Evolutionary conservation across 2,113 vertebrate genomes (phyloP), one percentile per base, ranked within the genome.

Genomic region (Gobius niger): DNA sequence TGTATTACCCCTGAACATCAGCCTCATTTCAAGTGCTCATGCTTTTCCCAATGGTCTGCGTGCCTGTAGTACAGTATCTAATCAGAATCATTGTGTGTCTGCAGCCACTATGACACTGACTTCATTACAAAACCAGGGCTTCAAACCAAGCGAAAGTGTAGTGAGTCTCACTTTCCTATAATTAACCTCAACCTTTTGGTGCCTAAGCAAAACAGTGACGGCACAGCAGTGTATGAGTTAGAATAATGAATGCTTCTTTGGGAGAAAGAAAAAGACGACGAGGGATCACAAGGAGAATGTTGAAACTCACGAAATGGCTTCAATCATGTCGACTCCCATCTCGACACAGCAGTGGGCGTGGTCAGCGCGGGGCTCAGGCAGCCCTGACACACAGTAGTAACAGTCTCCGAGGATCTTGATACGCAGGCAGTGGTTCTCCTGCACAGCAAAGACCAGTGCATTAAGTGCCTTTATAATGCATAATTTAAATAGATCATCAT

Each of bases 311-410:
- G 96, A 97, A 85, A 98, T 98, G 68, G 97, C 96, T 89, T 98
- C 97, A 1, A 97, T 98, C 97, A 98, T 98, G 90, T 98, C 97
- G 5, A 98, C 96, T 3, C 97, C 97, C 97, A 98, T 98, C 92
- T 98, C 96, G 72, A 98, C 96, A 2, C 96, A 98, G 92, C 96
- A 98, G 91, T 98, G 96, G 0, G 96, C 97, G 4, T 98, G 97
- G 87, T 98, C 97, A 1, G 96, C 94, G 0, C 96, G 92, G 0
- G 96, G 93, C 87, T 98, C 96, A 0, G 96, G 96, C 85, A 98
- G 90, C 63, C 96, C 96, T 0, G 96, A 98, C 83, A 98, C 96
- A 52, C 96, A 98, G 91, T 98, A 98, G 91, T 98, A 98, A 90
- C 96, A 98, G 84, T 97, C 97, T 1, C 97, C 97, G 9, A 98